A percentile compares a stretch with the other conserved stretches of the same genome.
Conservation (phyloP, 2,113 vertebrate species). For the Salvelinus alpinus region DNA sequence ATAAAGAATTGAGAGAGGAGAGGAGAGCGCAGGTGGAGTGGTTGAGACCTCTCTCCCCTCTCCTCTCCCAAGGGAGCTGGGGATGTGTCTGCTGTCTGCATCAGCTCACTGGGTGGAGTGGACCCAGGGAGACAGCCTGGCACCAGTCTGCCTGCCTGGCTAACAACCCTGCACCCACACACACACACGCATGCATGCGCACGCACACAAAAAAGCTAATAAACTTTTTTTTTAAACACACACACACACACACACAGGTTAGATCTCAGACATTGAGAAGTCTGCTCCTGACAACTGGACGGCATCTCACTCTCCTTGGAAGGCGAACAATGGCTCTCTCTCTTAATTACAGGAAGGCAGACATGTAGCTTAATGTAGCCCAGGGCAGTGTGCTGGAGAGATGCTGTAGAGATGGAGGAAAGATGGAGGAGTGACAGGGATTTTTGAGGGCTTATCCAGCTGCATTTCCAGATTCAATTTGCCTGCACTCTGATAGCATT, state of each 20-base stretch:
- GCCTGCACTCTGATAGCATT: constrained; percentile 16
- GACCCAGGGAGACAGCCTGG: constrained; percentile 71
- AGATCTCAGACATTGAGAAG: constrained; percentile 34
- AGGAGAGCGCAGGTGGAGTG: constrained; percentile 10
- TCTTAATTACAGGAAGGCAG: constrained; percentile 10
- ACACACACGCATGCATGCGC: neutral
- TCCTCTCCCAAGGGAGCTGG: neutral
- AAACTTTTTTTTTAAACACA: neutral
- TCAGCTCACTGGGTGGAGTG: constrained; percentile 31
- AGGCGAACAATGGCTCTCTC: neutral
- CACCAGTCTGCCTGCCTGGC: constrained; percentile 75
- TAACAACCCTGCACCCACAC: constrained; percentile 53
- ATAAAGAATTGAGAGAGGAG: neutral
- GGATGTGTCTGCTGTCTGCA: constrained; percentile 20
- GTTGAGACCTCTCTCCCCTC: neutral
- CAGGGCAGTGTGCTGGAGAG: too few relatives aligned
- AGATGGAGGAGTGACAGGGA: neutral
- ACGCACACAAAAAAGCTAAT: too few relatives aligned
- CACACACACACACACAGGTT: constrained; percentile 31
- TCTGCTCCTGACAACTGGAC: constrained; percentile 55
- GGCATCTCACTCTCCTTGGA: constrained; percentile 6
- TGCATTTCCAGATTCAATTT: constrained; percentile 9
- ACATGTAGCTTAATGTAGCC: neutral
- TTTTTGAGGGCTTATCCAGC: neutral
- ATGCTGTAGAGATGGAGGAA: too few relatives aligned